Evolutionary conservation across 1,140 invertebrate genomes (phyloP).

Genomic region (Proales similis): DNA sequence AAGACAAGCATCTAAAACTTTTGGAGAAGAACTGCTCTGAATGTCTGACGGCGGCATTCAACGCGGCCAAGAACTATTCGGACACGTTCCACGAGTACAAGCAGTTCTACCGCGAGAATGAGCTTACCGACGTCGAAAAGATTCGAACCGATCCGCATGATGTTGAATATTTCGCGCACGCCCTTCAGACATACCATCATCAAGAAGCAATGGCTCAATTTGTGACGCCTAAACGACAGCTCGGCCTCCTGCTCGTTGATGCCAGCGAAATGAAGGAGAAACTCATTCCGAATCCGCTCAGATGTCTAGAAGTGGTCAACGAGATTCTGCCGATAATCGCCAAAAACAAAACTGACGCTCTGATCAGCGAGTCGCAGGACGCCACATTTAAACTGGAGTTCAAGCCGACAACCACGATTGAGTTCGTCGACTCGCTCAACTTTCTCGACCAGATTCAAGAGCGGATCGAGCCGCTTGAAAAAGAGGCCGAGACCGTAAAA

Average conservation of each 20-base stretch:
- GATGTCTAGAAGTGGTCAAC: slow-evolving; percentile 46
- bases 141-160: slow-evolving; percentile 52
- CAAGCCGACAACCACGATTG: slow-evolving; percentile 60
- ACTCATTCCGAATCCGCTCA: slow-evolving; percentile 61
- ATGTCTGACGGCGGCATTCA: slow-evolving; percentile 59
- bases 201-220: slow-evolving; percentile 54
- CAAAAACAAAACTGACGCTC: slow-evolving; percentile 57
- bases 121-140: slow-evolving; percentile 57
- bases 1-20: slow-evolving; percentile 59
- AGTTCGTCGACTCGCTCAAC: slow-evolving; percentile 63
- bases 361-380: slow-evolving; percentile 59
- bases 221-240: slow-evolving; percentile 58
- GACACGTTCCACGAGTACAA: slow-evolving; percentile 62
- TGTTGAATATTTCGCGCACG: slow-evolving; percentile 40
- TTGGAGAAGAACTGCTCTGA: slow-evolving; percentile 54
- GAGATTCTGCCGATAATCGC: slow-evolving; percentile 57
- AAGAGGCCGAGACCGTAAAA: slow-evolving; percentile 62
- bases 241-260: slow-evolving; percentile 65
- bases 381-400: slow-evolving; percentile 60
- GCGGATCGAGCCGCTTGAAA: slow-evolving; percentile 59
- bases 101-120: slow-evolving; percentile 64
- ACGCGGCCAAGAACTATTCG: slow-evolving; percentile 60
- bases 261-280: slow-evolving; percentile 64
- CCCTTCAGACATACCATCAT: slow-evolving; percentile 47
- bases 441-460: slow-evolving; percentile 62